A percentile compares a stretch with the other conserved stretches of the same genome.
These are phyloP conservation scores for Diplolepis rosae DNA, from an alignment of 2,888 invertebrate genomes.

Conservation along the genomic window DNA sequence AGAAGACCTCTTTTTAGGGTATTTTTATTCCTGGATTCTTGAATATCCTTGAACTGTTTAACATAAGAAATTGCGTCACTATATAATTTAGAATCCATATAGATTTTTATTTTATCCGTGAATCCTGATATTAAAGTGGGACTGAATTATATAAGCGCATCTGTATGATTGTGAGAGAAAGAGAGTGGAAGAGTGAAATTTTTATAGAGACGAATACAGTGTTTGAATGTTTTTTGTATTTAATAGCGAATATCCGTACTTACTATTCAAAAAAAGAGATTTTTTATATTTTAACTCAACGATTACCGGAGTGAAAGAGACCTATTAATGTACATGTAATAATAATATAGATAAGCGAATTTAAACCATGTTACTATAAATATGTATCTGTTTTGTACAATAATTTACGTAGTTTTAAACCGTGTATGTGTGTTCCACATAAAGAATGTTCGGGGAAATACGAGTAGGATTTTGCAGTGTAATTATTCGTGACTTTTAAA, in stretches of 20 bases:
- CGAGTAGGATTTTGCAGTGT: slow-evolving; percentile 26
- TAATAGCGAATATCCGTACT: slow-evolving; percentile 41
- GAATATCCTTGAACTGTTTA: neutral
- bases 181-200: slow-evolving; percentile 18
- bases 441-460: slow-evolving; percentile 28
- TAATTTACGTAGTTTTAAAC: slow-evolving; percentile 51
- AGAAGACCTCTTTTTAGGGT: slow-evolving; percentile 25
- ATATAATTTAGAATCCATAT: slow-evolving; percentile 39
- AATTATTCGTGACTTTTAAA: slow-evolving; percentile 9
- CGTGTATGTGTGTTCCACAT: neutral
- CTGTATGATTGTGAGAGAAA: slow-evolving; percentile 34
- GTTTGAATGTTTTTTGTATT: slow-evolving; percentile 50
- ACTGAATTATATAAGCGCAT: slow-evolving; percentile 28
- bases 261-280: slow-evolving; percentile 35
- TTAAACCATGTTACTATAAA: slow-evolving; percentile 69
- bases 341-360: slow-evolving; percentile 61
- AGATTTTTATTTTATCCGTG: slow-evolving; percentile 8
- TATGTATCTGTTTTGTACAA: slow-evolving; percentile 69
- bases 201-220: slow-evolving; percentile 22
- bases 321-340: slow-evolving; percentile 62
- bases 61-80: neutral
- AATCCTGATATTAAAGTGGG: slow-evolving; percentile 26
- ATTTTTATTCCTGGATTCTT: neutral
- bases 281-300: slow-evolving; percentile 38
- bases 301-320: slow-evolving; percentile 65